These are phyloP conservation scores for Sebastes wilsoni DNA, from an alignment of 2,797 vertebrate genomes.

Conservation along the genomic window DNA sequence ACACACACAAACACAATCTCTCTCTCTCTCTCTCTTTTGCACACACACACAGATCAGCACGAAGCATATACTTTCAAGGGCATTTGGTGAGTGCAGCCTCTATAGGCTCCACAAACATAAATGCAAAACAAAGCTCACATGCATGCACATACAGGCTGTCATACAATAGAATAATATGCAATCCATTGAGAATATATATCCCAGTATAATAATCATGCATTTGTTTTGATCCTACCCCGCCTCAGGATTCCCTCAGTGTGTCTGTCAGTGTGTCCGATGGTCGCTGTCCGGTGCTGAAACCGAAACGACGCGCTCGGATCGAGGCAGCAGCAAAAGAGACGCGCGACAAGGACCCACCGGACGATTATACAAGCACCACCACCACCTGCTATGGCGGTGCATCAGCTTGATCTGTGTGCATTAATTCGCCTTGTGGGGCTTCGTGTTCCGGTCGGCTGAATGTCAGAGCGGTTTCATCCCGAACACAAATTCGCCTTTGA, in stretches of 20 bases:
- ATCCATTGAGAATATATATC: background rate
- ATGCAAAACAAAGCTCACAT: background rate
- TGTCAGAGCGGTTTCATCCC: conserved; percentile 68
- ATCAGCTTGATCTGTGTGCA: conserved; percentile 37
- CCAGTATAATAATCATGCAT: background rate
- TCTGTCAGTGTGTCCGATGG: conserved; percentile 38
- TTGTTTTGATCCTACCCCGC: conserved; percentile 54
- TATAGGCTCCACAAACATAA: conserved; percentile 18
- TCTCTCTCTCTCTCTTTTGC: background rate
- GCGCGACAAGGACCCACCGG: conserved; percentile 45
- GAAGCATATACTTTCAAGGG: conserved; percentile 73
- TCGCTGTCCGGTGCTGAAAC: conserved; percentile 84
- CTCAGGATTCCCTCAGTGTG: conserved; percentile 57
- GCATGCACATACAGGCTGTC: background rate
- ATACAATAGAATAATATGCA: background rate
- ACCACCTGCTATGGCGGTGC: conserved; percentile 61
- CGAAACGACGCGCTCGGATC: conserved; percentile 71
- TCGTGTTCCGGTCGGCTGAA: conserved; percentile 30
- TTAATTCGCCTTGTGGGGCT: conserved; percentile 6
- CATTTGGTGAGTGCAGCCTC: conserved; percentile 58
- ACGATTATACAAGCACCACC: conserved; percentile 61
- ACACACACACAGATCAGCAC: conserved; percentile 3
- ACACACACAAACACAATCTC: no score
- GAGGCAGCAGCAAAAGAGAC: conserved; percentile 45
- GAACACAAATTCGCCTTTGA: conserved; percentile 71